phyloP scores from a whole-genome alignment of 2,797 vertebrate species.

The Rhyacichthys aspro region DNA sequence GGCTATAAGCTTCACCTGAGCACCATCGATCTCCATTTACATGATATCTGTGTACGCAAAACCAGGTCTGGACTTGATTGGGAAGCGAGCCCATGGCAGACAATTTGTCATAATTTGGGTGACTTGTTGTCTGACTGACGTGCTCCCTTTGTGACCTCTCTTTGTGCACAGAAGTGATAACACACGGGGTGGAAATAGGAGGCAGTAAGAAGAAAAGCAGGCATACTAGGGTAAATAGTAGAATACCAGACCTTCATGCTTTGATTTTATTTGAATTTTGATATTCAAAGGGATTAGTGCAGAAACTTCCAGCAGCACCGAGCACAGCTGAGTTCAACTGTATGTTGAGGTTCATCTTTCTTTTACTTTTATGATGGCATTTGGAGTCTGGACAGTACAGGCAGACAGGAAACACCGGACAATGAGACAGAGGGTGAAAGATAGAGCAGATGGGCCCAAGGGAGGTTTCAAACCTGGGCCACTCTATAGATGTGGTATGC shows the following conservation, averaged over 20 bases:
- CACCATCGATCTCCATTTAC: conserved; percentile 62
- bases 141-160: conserved; percentile 65
- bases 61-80: conserved; percentile 71
- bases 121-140: conserved; percentile 71
- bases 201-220: conserved; percentile 34
- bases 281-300: conserved; percentile 1
- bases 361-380: neutral
- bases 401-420: conserved; percentile 2
- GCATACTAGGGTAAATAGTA: conserved; percentile 22
- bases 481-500: neutral
- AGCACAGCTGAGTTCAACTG: neutral
- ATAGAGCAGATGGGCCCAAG: neutral
- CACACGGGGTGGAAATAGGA: conserved; percentile 30
- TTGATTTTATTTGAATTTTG: conserved; percentile 17
- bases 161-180: conserved; percentile 63
- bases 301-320: neutral
- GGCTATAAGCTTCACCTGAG: conserved; percentile 59
- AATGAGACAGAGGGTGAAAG: neutral
- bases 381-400: conserved; percentile 2
- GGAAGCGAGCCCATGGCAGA: conserved; percentile 42
- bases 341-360: neutral
- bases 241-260: conserved; percentile 19
- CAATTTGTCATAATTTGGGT: conserved; percentile 75
- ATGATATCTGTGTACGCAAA: conserved; percentile 37
- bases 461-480: neutral